Evolutionary conservation across 2,888 invertebrate genomes (phyloP).

Genomic region (Sminthurides aquaticus): DNA sequence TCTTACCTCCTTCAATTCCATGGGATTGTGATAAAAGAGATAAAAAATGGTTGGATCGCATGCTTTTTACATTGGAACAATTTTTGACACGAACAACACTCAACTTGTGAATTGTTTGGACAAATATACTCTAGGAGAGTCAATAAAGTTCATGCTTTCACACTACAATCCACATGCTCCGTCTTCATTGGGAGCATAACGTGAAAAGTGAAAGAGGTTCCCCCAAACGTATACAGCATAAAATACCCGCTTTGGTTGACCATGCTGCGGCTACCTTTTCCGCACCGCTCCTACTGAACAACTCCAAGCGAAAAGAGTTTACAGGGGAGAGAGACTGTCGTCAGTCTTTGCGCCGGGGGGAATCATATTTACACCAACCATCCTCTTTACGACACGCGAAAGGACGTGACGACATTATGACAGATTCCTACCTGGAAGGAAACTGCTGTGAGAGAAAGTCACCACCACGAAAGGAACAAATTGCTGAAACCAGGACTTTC

Average conservation of each 20-base stretch:
- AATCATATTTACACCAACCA: not conserved
- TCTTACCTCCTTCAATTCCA: no score
- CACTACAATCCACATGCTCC: not conserved
- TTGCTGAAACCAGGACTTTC: no score
- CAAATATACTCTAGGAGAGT: not conserved
- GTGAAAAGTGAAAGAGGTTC: not conserved
- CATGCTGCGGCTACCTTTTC: no score
- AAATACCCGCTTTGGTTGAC: no score
- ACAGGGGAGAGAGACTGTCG: no score
- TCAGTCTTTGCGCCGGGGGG: not conserved
- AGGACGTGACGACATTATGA: no score
- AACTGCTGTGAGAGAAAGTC: no score
- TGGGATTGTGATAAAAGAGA: not conserved
- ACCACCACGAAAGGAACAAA: no score
- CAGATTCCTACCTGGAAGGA: no score
- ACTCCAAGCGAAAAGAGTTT: no score
- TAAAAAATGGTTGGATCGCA: not conserved
- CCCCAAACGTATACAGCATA: no score
- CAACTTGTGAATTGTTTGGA: not conserved
- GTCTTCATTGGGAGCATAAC: not conserved
- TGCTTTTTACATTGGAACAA: not conserved
- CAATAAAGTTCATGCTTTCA: not conserved
- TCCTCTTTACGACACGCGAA: not conserved
- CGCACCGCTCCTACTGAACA: no score
- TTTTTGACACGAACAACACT: not conserved